Evolutionary conservation across 2,113 vertebrate genomes (phyloP), one percentile per base, ranked within the genome.

Genomic region (Nyctereutes procyonoides): DNA sequence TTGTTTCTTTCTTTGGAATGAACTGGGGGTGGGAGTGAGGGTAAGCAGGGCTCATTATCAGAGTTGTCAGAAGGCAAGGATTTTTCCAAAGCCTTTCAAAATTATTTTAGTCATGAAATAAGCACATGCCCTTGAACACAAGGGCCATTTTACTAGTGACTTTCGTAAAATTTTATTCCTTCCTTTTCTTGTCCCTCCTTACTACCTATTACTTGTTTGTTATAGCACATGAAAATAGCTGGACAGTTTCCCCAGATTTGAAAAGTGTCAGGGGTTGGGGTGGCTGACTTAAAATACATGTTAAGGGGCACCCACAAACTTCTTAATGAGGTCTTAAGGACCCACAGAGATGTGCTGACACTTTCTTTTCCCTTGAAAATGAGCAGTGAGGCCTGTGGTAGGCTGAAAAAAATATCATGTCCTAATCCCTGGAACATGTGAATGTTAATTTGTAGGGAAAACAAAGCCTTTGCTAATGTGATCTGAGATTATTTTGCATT

Each of bases 91-190:
- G 82, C 53, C 56, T 84, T 92, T 80, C 30, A 26, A 84, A 87
- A 94, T 60, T 22, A 69, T 85, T 86, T 93, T 87, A 53, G 55
- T 86, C 79, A 95, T 58, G 58, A 95, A 96, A 83, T 35, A 79
- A 83, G 67, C 56, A 93, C 71, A 69, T 63, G 13, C 5, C 16
- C 55, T 89, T 94, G 62, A 88, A 77, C 15, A 80, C 60, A 93
- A 86, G 63, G 24, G 1, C 16, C 14, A 93, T 62, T 85, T 94
- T 71, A 95, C 51, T 58, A 93, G 77, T 58, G n/a, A 79, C 56
- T 71, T 83, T 48, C 28, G 30, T 69, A 76, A 62, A 5, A 15
- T 32, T 43, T 32, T 28, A 73, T 32, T 84, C 32, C 13, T 83
- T 83, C 10, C 81, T 91, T 48, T 81, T 93, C 63, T 92, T 92